Evolutionary conservation across 2,888 invertebrate genomes (phyloP), one percentile per base, ranked within the genome.

Genomic region (Sipha maydis): DNA sequence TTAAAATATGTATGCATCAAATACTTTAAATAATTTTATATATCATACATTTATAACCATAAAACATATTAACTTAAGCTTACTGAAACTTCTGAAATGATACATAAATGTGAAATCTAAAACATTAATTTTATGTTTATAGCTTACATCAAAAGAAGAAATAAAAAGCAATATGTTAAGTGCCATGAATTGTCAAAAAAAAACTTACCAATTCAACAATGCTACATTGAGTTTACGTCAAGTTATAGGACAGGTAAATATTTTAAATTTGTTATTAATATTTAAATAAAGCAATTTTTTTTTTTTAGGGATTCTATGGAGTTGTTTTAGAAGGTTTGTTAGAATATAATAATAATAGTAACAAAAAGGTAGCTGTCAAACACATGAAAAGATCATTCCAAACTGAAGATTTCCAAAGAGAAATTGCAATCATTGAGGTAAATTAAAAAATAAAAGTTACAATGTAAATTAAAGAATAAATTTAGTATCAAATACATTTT

Each of bases 371-470:
- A 31, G 95, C 95, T 75, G 94, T 96, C 1, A 96, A 96, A 91
- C 94, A 94, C 90, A 92, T 95, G 11, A 94, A 94, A 91, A 92
- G 93, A 38, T 92, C 92, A 76, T 93, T 90, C 31, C 90, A 90
- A 25, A 90, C 90, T 56, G 31, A 89, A 67, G 97, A 97, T 91
- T 96, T 97, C 91, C 95, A 95, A 91, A 94, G 97, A 89, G 98
- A 98, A 93, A 95, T 97, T 89, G 93, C 94, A 89, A 97, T 98
- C 90, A 97, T 98, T 96, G 96, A 96, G 94, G 96, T 96, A 92
- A 83, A 85, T 82, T 3, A 31, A 34, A 31, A 34, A 34, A 34
- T 21, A 38, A 71, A 4, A 9, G 14, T 9, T 34, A 56, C 17
- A 54, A 17, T 3, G 25, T 61, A 25, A 61, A 61, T 21, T 48